Percentiles rank a stretch among this genome's conserved stretches.
phyloP scores from a whole-genome alignment of 2,797 vertebrate species.

The Taenioides sp. region DNA sequence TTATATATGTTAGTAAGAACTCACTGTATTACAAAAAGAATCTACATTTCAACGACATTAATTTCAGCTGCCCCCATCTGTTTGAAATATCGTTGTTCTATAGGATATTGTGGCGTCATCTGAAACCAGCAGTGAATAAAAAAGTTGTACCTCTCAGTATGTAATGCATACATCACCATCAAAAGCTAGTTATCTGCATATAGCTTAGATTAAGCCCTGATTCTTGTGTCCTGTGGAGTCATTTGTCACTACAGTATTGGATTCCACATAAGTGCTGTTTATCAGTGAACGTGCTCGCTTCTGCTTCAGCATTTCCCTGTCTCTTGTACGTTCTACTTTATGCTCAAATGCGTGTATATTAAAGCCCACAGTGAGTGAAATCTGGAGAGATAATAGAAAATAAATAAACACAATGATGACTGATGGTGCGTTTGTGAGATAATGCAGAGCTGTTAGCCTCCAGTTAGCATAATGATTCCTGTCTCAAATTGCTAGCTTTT shows the following conservation, averaged over 20 bases:
- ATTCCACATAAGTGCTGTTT: constrained; percentile 51
- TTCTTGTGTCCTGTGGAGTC: constrained; percentile 40
- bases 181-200: too few relatives aligned
- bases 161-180: too few relatives aligned
- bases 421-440: constrained; percentile 49
- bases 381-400: constrained; percentile 31
- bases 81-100: too few relatives aligned
- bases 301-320: background rate
- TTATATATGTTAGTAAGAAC: too few relatives aligned
- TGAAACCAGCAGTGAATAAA: too few relatives aligned
- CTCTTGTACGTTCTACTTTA: constrained; percentile 19
- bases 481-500: background rate
- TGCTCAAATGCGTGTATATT: constrained; percentile 51
- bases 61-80: too few relatives aligned
- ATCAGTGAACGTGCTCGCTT: constrained; percentile 17
- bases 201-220: too few relatives aligned
- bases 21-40: too few relatives aligned
- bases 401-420: constrained; percentile 55
- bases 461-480: constrained; percentile 27
- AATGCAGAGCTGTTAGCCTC: constrained; percentile 30
- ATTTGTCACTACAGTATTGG: constrained; percentile 68
- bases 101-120: too few relatives aligned
- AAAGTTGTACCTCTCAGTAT: too few relatives aligned
- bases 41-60: too few relatives aligned
- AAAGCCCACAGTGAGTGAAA: constrained; percentile 52